These are phyloP conservation scores for Lacerta bilineata DNA, from an alignment of 2,797 vertebrate species.

Conservation along the genomic window DNA sequence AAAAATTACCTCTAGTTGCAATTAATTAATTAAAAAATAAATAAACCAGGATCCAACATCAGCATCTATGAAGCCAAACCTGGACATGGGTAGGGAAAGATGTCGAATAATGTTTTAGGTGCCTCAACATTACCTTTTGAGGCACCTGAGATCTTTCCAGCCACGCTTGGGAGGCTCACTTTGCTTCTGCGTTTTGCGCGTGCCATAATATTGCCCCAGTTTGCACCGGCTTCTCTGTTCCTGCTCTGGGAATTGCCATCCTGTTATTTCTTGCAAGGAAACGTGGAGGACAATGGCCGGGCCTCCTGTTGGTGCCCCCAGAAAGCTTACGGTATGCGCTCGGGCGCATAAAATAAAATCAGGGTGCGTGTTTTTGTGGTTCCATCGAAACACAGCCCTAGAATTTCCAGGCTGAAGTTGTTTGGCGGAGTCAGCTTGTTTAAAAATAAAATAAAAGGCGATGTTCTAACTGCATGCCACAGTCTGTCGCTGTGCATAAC, in stretches of 20 bases:
- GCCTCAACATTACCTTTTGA: not conserved
- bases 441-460: accelerated
- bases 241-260: not conserved
- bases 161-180: not conserved
- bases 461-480: not conserved
- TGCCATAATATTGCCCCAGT: not conserved
- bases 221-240: not conserved
- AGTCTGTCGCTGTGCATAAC: accelerated
- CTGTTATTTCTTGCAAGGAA: not conserved
- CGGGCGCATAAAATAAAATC: not conserved
- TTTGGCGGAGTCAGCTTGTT: not conserved
- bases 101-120: not conserved
- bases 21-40: not conserved
- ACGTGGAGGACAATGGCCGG: not conserved
- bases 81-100: not conserved
- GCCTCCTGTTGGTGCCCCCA: not conserved
- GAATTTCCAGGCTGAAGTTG: constrained; percentile 27
- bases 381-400: not conserved
- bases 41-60: not conserved
- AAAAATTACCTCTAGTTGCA: not conserved
- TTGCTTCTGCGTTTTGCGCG: not conserved
- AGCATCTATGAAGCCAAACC: not conserved
- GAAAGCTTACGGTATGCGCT: not conserved
- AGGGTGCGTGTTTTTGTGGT: not conserved
- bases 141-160: not conserved